Percentiles rank a stretch among this genome's conserved stretches.
phyloP scores from a whole-genome alignment of 2,797 vertebrate species.

The Muraenolepis orangiensis region DNA sequence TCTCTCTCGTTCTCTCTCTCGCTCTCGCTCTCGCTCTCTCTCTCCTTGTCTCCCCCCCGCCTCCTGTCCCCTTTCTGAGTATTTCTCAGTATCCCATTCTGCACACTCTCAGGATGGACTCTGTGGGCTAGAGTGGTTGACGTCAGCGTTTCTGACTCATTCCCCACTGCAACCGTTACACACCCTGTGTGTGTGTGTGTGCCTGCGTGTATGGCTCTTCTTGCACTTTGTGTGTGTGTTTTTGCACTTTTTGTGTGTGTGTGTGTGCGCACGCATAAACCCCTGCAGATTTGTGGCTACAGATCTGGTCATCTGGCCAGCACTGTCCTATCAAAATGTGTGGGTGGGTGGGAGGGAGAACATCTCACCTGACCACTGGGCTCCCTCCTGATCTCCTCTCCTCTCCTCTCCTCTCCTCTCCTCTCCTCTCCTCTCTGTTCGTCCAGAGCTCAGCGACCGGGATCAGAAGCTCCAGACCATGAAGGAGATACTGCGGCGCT shows the following conservation, averaged over 20 bases:
- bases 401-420: conserved; percentile 12
- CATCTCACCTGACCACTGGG: conserved; percentile 18
- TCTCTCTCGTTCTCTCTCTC: not conserved
- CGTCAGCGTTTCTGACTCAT: conserved; percentile 74
- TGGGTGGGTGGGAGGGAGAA: conserved; percentile 15
- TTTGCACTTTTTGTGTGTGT: not conserved
- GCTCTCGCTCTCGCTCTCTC: not conserved
- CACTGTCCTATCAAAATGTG: not conserved
- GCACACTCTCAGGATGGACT: conserved; percentile 53
- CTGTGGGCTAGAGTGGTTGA: conserved; percentile 58
- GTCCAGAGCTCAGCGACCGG: conserved; percentile 87
- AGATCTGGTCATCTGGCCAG: not conserved
- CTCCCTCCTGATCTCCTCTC: conserved; percentile 2
- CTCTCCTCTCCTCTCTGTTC: conserved; percentile 15
- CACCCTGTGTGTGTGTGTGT: conserved; percentile 43
- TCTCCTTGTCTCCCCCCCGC: too few relatives aligned
- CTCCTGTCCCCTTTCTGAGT: too few relatives aligned
- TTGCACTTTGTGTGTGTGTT: conserved; percentile 47
- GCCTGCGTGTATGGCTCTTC: conserved; percentile 33
- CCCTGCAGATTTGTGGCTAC: not conserved
- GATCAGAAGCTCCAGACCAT: conserved; percentile 88
- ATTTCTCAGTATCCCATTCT: conserved; percentile 14
- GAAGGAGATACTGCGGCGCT: conserved; percentile 86
- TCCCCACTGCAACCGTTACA: conserved; percentile 59
- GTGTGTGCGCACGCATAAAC: conserved; percentile 12